These are phyloP conservation scores for Agrilus mali DNA, from an alignment of 2,888 invertebrate species.

Conservation along the genomic window DNA sequence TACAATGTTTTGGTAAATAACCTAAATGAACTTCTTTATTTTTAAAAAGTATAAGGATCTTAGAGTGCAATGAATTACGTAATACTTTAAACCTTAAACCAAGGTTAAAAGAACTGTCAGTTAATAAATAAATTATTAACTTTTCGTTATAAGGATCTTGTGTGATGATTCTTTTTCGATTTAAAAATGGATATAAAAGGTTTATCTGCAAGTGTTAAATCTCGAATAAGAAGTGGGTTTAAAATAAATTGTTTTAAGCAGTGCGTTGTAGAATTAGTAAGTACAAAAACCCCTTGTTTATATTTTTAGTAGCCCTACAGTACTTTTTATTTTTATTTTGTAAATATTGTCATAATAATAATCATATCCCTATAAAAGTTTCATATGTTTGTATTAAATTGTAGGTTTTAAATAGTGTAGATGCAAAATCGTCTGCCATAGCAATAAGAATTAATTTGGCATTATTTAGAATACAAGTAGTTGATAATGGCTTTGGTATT, in stretches of 20 bases:
- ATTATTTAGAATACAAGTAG: slow-evolving; percentile 52
- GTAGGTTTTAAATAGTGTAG: slow-evolving; percentile 57
- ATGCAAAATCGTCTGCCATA: slow-evolving; percentile 55
- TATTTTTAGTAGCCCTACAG: no score
- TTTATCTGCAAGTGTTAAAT: slow-evolving; percentile 34
- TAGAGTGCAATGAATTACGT: no score
- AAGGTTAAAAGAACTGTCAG: no score
- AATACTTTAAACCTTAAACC: no score
- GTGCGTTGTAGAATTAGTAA: slow-evolving; percentile 53
- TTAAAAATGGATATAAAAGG: slow-evolving; percentile 24
- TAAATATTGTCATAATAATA: no score
- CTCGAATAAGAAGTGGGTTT: slow-evolving; percentile 42
- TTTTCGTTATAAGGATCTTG: background rate
- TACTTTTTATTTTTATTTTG: no score
- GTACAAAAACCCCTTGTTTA: no score
- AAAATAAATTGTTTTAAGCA: slow-evolving; percentile 42
- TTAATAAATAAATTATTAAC: no score
- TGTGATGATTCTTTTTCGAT: background rate
- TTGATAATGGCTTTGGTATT: slow-evolving; percentile 67
- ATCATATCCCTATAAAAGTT: background rate
- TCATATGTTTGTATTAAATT: slow-evolving; percentile 3
- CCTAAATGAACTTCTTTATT: no score
- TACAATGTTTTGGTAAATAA: no score
- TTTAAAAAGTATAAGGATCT: no score
- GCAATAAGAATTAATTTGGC: slow-evolving; percentile 52